Conservation (phyloP, 2,113 vertebrate genomes). For the Fukomys damarensis region DNA sequence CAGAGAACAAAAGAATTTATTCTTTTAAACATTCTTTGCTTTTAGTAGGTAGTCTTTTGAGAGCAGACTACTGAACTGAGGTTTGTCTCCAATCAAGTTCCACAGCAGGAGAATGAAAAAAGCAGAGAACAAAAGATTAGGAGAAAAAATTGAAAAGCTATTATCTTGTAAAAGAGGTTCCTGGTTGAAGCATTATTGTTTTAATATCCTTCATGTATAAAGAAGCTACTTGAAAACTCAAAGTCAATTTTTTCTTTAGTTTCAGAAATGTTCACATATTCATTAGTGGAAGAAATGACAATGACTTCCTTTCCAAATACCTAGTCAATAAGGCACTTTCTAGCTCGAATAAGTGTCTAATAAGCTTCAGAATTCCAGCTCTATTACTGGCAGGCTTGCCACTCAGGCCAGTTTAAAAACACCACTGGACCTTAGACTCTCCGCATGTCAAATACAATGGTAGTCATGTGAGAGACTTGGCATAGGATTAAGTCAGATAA, state of each 20-base stretch:
- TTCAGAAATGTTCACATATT: conserved; percentile 58
- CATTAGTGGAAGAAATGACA: conserved; percentile 7
- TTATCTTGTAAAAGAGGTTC: conserved; percentile 61
- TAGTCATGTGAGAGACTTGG: fast-evolving
- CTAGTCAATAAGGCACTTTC: not conserved
- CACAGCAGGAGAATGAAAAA: not conserved
- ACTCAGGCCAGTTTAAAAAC: not conserved
- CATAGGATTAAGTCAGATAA: not conserved
- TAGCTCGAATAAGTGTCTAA: not conserved
- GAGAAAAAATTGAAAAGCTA: conserved; percentile 37
- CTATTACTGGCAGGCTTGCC: not conserved
- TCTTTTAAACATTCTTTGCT: conserved; percentile 66
- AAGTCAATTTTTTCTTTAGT: conserved; percentile 34
- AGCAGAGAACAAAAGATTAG: conserved; percentile 62
- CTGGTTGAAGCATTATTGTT: conserved; percentile 54
- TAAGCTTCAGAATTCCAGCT: not conserved
- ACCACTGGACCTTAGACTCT: not conserved
- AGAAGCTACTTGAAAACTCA: conserved; percentile 52
- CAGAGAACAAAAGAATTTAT: conserved; percentile 69
- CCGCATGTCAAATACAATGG: not conserved
- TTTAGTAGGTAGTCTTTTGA: conserved; percentile 68
- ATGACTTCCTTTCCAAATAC: not conserved
- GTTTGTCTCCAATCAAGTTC: conserved; percentile 68
- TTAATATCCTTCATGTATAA: conserved; percentile 51
- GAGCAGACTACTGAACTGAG: conserved; percentile 42